These are phyloP conservation scores for Notodonta dromedarius DNA, from an alignment of 2,888 invertebrate genomes.

Conservation along the genomic window DNA sequence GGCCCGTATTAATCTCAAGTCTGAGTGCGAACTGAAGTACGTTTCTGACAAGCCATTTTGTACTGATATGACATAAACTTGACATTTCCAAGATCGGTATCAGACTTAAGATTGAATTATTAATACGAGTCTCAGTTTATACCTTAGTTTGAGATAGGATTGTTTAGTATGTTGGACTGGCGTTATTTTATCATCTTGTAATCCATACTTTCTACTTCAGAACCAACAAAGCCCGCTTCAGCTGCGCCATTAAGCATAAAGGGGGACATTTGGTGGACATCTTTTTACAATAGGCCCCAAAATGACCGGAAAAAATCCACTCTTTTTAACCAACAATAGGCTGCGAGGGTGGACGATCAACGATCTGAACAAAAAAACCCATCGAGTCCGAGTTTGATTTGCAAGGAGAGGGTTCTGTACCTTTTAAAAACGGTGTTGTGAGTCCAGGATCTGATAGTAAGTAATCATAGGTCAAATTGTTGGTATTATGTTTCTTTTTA, in stretches of 20 bases:
- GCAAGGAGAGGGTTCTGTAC: background rate
- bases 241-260: slow-evolving; percentile 74
- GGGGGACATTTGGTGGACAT: slow-evolving; percentile 71
- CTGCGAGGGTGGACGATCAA: slow-evolving; percentile 80
- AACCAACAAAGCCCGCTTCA: slow-evolving; percentile 54
- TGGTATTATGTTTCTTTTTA: no score
- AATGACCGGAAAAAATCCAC: slow-evolving; percentile 79
- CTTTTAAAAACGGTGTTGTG: background rate
- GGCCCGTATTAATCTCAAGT: no score
- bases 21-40: no score
- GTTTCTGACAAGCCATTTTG: no score
- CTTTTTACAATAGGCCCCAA: slow-evolving; percentile 77
- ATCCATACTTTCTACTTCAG: slow-evolving; percentile 59
- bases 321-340: slow-evolving; percentile 74
- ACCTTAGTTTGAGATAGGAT: no score
- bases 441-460: background rate
- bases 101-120: no score
- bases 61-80: no score
- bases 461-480: no score
- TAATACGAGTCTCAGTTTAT: no score
- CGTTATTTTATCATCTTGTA: slow-evolving; percentile 41
- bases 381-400: background rate
- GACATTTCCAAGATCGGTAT: no score
- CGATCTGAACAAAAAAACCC: slow-evolving; percentile 66
- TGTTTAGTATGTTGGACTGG: no score